phyloP scores from a whole-genome alignment of 2,797 vertebrate species.

The Falco columbarius region DNA sequence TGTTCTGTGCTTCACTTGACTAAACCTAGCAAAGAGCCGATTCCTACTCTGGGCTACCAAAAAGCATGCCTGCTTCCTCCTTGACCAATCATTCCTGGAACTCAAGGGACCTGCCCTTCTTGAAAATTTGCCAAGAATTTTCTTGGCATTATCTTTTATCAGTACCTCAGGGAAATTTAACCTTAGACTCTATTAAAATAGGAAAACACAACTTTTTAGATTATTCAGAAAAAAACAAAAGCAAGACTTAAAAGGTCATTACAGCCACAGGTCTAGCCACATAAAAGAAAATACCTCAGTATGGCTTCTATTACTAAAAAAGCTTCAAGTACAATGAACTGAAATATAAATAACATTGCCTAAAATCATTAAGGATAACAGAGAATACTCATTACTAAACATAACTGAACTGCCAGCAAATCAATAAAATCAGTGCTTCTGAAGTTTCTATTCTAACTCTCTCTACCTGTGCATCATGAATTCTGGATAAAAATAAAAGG shows the following conservation, averaged over 20 bases:
- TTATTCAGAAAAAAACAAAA: conserved; percentile 3
- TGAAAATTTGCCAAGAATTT: conserved; percentile 52
- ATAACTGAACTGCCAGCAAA: neutral
- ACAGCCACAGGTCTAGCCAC: neutral
- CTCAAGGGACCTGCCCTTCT: neutral
- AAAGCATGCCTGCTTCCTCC: conserved; percentile 11
- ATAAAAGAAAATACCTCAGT: neutral
- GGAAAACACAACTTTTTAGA: conserved; percentile 16
- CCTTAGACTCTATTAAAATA: conserved; percentile 8
- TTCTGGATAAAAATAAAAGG: neutral
- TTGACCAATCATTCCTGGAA: conserved; percentile 34
- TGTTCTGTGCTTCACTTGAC: neutral
- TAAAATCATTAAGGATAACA: neutral
- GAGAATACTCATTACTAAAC: neutral
- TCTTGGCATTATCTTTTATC: conserved; percentile 11
- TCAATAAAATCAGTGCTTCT: neutral
- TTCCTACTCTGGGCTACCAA: conserved; percentile 2
- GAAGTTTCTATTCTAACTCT: neutral
- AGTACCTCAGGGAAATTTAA: conserved; percentile 18
- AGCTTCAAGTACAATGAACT: neutral
- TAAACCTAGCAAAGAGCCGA: neutral
- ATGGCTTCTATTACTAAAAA: neutral
- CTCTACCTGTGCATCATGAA: neutral
- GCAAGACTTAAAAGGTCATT: neutral
- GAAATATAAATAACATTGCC: neutral